phyloP scores from a whole-genome alignment of 2,113 vertebrate genomes.

The Microcebus griseorufus region DNA sequence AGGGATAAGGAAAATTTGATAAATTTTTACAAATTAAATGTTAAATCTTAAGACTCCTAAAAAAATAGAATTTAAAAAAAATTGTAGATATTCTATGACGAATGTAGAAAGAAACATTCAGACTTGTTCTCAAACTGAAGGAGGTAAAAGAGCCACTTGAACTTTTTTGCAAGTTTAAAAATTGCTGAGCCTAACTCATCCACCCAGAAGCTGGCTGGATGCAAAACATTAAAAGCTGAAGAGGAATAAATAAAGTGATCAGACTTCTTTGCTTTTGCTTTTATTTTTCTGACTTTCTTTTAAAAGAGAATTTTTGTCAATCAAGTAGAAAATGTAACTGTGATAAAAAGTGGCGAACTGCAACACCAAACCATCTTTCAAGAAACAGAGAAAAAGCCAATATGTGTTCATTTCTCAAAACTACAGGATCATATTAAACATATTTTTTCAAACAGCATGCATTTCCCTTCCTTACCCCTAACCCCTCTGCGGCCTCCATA shows the following conservation, averaged over 20 bases:
- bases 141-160: background rate
- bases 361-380: background rate
- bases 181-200: background rate
- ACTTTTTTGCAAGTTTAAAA: background rate
- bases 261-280: background rate
- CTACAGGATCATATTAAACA: background rate
- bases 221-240: background rate
- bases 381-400: background rate
- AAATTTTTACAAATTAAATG: background rate
- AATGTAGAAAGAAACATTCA: background rate
- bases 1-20: background rate
- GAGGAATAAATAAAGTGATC: background rate
- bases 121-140: background rate
- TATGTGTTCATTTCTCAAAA: background rate
- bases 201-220: background rate
- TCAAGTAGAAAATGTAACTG: background rate
- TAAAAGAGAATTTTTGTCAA: background rate
- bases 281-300: background rate
- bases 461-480: background rate
- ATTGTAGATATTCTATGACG: background rate
- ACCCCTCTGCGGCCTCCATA: background rate
- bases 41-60: background rate
- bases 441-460: background rate
- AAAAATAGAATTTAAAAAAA: background rate
- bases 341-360: background rate